Percentiles rank a stretch among this genome's conserved stretches.
Conservation (phyloP, 2,888 invertebrate genomes). For the Abrostola tripartita region DNA sequence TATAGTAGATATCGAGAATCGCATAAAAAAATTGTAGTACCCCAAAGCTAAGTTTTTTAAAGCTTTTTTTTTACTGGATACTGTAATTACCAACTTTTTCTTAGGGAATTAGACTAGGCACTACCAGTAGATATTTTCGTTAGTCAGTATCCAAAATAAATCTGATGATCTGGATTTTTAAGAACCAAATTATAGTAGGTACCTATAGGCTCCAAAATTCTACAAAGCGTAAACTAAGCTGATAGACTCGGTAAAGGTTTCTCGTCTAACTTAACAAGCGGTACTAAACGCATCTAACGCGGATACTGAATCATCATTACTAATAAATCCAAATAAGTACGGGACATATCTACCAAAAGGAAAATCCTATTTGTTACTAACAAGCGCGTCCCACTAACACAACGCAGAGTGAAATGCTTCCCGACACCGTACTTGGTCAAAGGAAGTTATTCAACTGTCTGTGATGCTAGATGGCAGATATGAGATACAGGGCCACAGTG, state of each 20-base stretch:
- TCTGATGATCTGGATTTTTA: no score
- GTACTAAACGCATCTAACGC: no score
- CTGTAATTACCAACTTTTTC: no score
- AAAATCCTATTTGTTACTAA: conserved; percentile 64
- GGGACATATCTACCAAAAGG: conserved; percentile 45
- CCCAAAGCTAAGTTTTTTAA: no score
- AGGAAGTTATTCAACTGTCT: conserved; percentile 60
- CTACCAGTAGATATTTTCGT: conserved; percentile 5
- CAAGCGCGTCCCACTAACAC: conserved; percentile 51
- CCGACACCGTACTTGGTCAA: conserved; percentile 66
- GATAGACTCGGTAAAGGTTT: no score
- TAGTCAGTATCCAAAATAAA: not conserved
- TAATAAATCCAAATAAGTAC: conserved; percentile 29
- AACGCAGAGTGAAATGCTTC: conserved; percentile 68
- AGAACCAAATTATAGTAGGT: no score
- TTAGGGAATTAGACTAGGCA: no score
- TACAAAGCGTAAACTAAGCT: no score
- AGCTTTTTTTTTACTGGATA: no score
- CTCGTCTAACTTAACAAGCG: no score
- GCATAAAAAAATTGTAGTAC: not conserved
- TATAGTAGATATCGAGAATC: conserved; percentile 6
- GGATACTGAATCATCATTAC: conserved; percentile 35
- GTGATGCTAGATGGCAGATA: conserved; percentile 65
- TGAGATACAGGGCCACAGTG: conserved; percentile 61
- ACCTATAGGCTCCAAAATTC: no score